phyloP scores from a whole-genome alignment of 2,797 vertebrate species.

The Gobio occitaniae region DNA sequence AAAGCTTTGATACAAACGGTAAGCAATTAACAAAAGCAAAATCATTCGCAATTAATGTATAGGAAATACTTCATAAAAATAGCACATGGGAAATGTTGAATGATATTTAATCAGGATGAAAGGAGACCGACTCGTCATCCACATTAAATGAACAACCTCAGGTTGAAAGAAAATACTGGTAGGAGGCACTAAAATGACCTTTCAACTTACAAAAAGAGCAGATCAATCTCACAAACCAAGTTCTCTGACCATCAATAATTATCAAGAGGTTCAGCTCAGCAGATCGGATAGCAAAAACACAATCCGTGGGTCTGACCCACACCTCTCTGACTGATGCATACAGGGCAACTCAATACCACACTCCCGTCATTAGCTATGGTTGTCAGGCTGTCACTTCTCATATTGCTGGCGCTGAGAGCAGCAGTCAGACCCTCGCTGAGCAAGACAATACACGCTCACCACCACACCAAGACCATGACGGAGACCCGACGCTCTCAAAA shows the following conservation, averaged over 20 bases:
- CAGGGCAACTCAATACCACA: conserved; percentile 27
- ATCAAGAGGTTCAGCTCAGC: conserved; percentile 10
- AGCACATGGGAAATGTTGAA: neutral
- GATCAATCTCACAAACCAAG: conserved; percentile 17
- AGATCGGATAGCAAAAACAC: conserved; percentile 25
- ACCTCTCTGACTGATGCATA: conserved; percentile 1
- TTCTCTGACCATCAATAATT: conserved; percentile 28
- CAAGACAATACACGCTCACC: conserved; percentile 20
- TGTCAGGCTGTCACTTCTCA: conserved; percentile 53
- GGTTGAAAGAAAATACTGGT: neutral
- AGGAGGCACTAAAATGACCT: neutral
- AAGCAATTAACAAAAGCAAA: conserved; percentile 4
- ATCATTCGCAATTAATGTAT: neutral
- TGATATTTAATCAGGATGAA: neutral
- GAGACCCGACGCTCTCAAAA: conserved; percentile 8
- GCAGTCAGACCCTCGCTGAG: conserved; percentile 39
- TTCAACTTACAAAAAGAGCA: neutral
- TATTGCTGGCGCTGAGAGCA: conserved; percentile 20
- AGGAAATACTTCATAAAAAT: neutral
- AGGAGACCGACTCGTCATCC: neutral
- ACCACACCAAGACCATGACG: neutral
- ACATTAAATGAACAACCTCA: neutral
- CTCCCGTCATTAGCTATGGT: conserved; percentile 51
- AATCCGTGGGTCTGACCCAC: conserved; percentile 16
- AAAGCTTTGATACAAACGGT: neutral